Percentiles rank a stretch among this genome's conserved stretches.
Evolutionary conservation across 1,140 invertebrate genomes (phyloP).

Genomic region (Trichonephila clavata): DNA sequence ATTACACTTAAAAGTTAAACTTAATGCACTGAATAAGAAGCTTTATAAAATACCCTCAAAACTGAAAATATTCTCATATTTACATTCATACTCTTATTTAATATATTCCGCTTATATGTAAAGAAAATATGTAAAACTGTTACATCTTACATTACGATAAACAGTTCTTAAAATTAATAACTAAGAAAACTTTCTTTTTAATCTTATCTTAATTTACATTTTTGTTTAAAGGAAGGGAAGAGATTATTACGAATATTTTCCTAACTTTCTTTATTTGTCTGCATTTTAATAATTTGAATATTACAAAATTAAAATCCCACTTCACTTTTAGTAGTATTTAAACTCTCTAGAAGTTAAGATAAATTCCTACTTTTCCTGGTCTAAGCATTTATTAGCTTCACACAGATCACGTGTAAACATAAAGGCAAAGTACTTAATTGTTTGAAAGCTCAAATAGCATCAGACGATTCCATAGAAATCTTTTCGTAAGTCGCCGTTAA

Average conservation of each 20-base stretch:
- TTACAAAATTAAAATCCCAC: background rate
- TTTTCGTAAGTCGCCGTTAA: background rate
- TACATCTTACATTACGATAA: too few relatives aligned
- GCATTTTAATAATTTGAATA: background rate
- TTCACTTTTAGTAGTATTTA: background rate
- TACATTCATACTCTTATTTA: too few relatives aligned
- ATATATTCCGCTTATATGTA: too few relatives aligned
- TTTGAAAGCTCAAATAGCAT: background rate
- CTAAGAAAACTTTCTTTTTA: too few relatives aligned
- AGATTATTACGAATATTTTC: background rate
- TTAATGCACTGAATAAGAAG: too few relatives aligned
- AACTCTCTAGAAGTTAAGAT: background rate
- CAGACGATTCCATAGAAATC: background rate
- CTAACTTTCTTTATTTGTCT: background rate
- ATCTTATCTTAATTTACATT: too few relatives aligned
- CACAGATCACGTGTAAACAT: background rate
- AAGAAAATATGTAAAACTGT: too few relatives aligned
- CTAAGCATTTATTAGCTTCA: background rate
- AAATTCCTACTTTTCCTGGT: background rate
- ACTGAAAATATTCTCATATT: too few relatives aligned
- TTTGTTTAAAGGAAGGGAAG: too few relatives aligned
- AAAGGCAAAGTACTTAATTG: background rate
- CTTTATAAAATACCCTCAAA: too few relatives aligned
- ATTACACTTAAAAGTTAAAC: too few relatives aligned
- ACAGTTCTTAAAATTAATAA: too few relatives aligned